phyloP scores from a whole-genome alignment of 2,797 vertebrate genomes.

The Gymnothorax reevesii region DNA sequence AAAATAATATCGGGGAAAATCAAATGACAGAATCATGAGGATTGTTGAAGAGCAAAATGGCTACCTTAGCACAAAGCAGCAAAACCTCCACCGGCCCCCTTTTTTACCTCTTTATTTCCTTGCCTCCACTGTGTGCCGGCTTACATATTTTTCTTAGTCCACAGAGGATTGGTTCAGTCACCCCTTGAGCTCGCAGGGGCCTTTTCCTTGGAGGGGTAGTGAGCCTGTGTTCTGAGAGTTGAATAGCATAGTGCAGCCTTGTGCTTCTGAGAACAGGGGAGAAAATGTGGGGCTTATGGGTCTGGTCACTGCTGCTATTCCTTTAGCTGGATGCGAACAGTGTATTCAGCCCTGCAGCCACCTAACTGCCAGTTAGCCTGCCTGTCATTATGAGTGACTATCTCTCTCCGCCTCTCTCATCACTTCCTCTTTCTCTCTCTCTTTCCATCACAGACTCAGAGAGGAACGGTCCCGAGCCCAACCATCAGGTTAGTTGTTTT shows the following conservation, averaged over 20 bases:
- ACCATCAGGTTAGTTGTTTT: constrained; percentile 80
- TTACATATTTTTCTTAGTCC: not conserved
- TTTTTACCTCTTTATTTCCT: not conserved
- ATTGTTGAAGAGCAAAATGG: constrained; percentile 1
- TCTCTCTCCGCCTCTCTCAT: not conserved
- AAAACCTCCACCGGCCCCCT: not conserved
- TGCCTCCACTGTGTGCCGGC: not conserved
- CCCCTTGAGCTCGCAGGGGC: not conserved
- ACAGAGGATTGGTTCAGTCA: not conserved
- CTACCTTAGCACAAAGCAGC: not conserved
- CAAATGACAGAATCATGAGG: not conserved
- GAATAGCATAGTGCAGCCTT: not conserved
- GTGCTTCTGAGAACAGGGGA: constrained; percentile 7
- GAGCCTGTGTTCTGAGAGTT: constrained; percentile 14
- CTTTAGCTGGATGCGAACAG: not conserved
- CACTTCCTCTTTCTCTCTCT: constrained; percentile 56
- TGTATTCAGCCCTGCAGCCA: not conserved
- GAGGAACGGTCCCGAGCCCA: constrained; percentile 86
- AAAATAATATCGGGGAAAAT: not conserved
- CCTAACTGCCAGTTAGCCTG: no score
- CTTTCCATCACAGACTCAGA: constrained; percentile 78
- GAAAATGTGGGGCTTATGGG: not conserved
- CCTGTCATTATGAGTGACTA: not conserved
- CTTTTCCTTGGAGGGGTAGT: not conserved
- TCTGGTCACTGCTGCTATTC: not conserved